These are phyloP conservation scores for Gryllus bimaculatus DNA, from an alignment of 1,140 invertebrate genomes.

Conservation along the genomic window DNA sequence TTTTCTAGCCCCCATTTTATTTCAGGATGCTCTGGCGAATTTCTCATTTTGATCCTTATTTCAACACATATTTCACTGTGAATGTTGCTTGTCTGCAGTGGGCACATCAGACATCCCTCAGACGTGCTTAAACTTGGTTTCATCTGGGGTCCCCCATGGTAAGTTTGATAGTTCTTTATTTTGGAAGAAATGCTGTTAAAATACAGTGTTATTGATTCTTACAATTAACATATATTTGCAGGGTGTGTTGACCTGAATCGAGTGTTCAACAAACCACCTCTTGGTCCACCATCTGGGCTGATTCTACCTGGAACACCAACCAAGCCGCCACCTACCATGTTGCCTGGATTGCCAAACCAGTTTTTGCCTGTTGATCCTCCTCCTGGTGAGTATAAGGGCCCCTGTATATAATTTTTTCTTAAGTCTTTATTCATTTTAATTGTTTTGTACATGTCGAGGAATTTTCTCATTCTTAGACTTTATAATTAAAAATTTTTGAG, in stretches of 20 bases:
- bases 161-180: neutral
- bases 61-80: constrained; percentile 8
- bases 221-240: neutral
- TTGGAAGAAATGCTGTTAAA: neutral
- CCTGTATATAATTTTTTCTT: no score
- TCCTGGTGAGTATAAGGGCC: neutral
- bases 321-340: neutral
- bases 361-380: neutral
- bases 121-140: constrained; percentile 2
- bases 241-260: neutral
- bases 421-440: no score
- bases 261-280: constrained; percentile 1
- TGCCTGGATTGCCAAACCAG: neutral
- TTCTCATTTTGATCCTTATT: neutral
- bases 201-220: neutral
- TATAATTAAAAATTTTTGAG: no score
- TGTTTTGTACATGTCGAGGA: no score
- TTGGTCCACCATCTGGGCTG: neutral
- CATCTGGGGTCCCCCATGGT: neutral
- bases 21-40: neutral
- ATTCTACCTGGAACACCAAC: neutral
- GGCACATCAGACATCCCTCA: neutral
- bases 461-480: no score
- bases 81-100: constrained; percentile 10
- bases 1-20: constrained; percentile 1